phyloP scores from a whole-genome alignment of 2,113 vertebrate species.

The Malurus melanocephalus region DNA sequence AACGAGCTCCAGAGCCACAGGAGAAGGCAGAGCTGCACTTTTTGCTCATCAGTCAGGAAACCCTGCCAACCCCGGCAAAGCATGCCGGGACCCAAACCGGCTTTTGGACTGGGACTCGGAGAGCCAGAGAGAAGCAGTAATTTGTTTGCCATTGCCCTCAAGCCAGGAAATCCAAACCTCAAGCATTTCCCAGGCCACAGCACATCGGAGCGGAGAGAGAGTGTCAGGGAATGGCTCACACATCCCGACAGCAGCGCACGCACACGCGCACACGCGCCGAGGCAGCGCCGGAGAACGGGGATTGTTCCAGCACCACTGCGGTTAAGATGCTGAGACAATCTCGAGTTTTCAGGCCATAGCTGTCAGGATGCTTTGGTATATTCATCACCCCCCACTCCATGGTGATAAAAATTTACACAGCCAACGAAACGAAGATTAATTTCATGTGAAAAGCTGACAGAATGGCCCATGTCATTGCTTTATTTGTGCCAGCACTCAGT shows the following conservation, averaged over 20 bases:
- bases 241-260: neutral
- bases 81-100: neutral
- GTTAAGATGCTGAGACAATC: slow-evolving; percentile 61
- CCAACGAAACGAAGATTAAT: slow-evolving; percentile 70
- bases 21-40: slow-evolving; percentile 9
- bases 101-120: neutral
- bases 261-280: neutral
- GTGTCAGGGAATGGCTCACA: slow-evolving; percentile 3
- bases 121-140: neutral
- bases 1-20: neutral
- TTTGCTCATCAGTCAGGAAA: neutral
- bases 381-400: slow-evolving; percentile 47
- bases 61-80: neutral
- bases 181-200: slow-evolving; percentile 40
- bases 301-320: slow-evolving; percentile 35
- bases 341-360: slow-evolving; percentile 58
- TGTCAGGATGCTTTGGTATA: slow-evolving; percentile 70
- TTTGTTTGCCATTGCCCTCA: slow-evolving; percentile 5
- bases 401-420: slow-evolving; percentile 74
- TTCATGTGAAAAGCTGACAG: slow-evolving; percentile 77
- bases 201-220: neutral
- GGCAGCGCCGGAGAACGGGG: neutral
- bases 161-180: slow-evolving; percentile 49
- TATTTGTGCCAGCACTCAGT: slow-evolving; percentile 71
- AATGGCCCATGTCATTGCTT: slow-evolving; percentile 71